These are phyloP conservation scores for Athripsodes cinereus DNA, from an alignment of 2,888 invertebrate species.

Conservation along the genomic window DNA sequence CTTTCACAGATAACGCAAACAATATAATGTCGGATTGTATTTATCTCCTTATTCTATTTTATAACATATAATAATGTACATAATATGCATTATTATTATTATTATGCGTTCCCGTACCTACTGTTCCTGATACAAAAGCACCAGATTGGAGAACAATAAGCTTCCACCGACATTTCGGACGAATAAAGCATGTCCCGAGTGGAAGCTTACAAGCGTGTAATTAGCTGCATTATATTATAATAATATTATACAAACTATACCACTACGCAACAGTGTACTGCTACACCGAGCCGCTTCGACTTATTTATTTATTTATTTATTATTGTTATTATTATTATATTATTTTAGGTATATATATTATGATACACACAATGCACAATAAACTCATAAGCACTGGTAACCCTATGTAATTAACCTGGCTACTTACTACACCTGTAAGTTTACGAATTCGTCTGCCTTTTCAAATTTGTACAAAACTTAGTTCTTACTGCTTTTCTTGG, in stretches of 20 bases:
- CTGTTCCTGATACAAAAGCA: constrained; percentile 10
- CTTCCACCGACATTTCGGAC: constrained; percentile 13
- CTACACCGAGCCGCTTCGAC: no score
- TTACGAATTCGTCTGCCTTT: no score
- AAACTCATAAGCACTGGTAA: no score
- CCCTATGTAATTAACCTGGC: no score
- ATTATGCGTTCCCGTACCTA: background rate
- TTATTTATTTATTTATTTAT: background rate
- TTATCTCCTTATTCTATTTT: constrained; percentile 4
- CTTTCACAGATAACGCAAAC: constrained; percentile 20
- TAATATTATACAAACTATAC: background rate
- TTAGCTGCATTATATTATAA: constrained; percentile 20
- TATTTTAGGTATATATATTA: no score
- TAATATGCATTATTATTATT: no score
- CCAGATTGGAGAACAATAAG: constrained; percentile 18
- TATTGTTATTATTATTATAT: background rate
- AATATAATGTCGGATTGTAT: constrained; percentile 20
- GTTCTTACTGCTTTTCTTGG: no score
- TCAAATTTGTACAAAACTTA: no score
- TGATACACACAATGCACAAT: no score
- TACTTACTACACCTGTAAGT: no score
- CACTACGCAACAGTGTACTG: no score
- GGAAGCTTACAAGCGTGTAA: constrained; percentile 22
- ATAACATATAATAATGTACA: no score
- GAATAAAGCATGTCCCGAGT: constrained; percentile 19